Evolutionary conservation across 1,140 invertebrate species (phyloP).

Genomic region (Philopotamus ludificatus): DNA sequence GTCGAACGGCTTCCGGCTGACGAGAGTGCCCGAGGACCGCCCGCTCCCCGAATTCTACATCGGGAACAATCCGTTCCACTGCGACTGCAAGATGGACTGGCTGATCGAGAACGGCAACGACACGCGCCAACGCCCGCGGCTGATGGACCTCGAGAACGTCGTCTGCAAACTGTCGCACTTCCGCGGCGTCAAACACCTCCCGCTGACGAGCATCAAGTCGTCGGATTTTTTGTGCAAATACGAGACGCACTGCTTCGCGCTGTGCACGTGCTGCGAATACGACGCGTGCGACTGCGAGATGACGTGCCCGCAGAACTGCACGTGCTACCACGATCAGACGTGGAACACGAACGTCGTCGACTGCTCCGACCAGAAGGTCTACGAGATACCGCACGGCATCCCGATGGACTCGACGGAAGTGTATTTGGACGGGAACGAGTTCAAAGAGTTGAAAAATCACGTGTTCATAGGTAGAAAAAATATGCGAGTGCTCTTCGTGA

Average conservation of each 20-base stretch:
- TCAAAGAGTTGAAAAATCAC: slow-evolving; percentile 81
- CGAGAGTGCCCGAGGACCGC: slow-evolving; percentile 66
- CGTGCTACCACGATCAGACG: slow-evolving; percentile 88
- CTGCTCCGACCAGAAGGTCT: slow-evolving; percentile 74
- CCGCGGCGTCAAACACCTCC: slow-evolving; percentile 65
- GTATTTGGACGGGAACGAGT: slow-evolving; percentile 86
- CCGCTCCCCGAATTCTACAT: slow-evolving; percentile 82
- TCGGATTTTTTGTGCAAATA: slow-evolving; percentile 89
- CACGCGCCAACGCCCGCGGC: slow-evolving; percentile 77
- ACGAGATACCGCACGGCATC: slow-evolving; percentile 77
- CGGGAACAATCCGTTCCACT: slow-evolving; percentile 86
- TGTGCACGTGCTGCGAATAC: slow-evolving; percentile 93
- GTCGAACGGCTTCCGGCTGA: slow-evolving; percentile 73
- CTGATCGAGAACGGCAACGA: slow-evolving; percentile 83
- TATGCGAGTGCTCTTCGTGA: slow-evolving; percentile 81
- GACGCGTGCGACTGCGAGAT: slow-evolving; percentile 95
- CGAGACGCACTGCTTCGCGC: slow-evolving; percentile 87
- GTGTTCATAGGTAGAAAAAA: slow-evolving; percentile 91
- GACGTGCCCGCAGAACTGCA: slow-evolving; percentile 88
- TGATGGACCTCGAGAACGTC: slow-evolving; percentile 85
- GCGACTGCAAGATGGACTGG: slow-evolving; percentile 92
- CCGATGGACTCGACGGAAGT: slow-evolving; percentile 94
- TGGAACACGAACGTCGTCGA: slow-evolving; percentile 93
- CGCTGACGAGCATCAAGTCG: slow-evolving; percentile 65
- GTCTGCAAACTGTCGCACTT: slow-evolving; percentile 81